phyloP scores from a whole-genome alignment of 2,797 vertebrate genomes.

The Staurois parvus region DNA sequence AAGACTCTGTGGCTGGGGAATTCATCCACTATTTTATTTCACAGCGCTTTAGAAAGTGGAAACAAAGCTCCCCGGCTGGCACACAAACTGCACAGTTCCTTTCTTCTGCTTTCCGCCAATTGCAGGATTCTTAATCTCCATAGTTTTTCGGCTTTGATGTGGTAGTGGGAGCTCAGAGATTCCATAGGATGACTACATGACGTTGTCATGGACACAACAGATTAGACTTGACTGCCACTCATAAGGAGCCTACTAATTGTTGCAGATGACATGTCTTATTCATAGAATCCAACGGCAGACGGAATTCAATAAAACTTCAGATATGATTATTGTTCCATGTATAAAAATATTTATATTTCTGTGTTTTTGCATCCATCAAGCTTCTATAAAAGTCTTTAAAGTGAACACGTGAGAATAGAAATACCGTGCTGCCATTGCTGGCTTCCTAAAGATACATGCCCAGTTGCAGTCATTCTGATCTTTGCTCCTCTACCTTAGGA shows the following conservation, averaged over 20 bases:
- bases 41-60: background rate
- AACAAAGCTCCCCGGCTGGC: background rate
- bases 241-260: background rate
- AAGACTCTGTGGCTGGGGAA: background rate
- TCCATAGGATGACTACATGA: conserved; percentile 6
- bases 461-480: no score
- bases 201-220: background rate
- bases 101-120: background rate
- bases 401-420: no score
- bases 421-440: no score
- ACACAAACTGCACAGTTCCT: background rate
- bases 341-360: no score
- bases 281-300: background rate
- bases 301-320: background rate
- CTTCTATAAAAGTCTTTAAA: no score
- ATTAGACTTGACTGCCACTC: background rate
- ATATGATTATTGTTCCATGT: no score
- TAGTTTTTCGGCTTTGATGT: background rate
- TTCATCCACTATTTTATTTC: background rate
- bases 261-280: background rate
- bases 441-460: no score
- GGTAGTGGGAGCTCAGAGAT: background rate
- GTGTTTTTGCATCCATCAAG: no score
- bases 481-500: no score
- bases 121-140: background rate